Evolutionary conservation across 2,888 invertebrate genomes (phyloP), one percentile per base, ranked within the genome.

Genomic region (Sarcophaga variegata): DNA sequence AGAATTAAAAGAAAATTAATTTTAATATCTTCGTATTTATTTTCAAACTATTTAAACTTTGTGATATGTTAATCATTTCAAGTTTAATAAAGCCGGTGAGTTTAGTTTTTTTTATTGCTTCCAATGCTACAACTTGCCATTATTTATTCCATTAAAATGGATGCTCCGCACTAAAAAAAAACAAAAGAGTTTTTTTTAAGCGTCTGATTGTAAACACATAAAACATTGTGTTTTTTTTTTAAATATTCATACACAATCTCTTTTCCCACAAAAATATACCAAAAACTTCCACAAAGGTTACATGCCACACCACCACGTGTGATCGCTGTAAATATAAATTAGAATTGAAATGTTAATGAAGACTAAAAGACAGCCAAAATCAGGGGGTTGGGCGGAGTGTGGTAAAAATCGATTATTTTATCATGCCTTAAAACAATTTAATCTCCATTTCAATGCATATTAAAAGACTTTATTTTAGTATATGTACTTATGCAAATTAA

Each of bases 401-500:
- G 11, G 4, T 71, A 59, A 37, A 84, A 70, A 84, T 69, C 64
- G 54, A 69, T 64, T 69, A 69, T 60, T 45, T 62, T 49, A 6
- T 47, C 62, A 74, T 75, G 67, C 67, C 74, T 37, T 71, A 75
- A 78, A 74, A 69, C 49, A 71, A 76, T 81, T 71, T 49, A 76
- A 76, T 76, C 14, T 25, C n/a, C 49, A 81, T 84, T 84, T 87
- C 63, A 84, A 81, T 81, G 62, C 78, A 79, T 75, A 84, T 59
- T 76, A 49, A 64, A 79, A 71, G 67, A 81, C 20, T 67, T 17
- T 62, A 74, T 67, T 75, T 77, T 60, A 62, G 20, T 76, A 62
- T 79, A 67, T 67, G 59, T 85, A 76, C 79, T 82, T 87, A 85
- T 80, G 81, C 69, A 85, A 82, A 87, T 87, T 82, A 83, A 82